Evolutionary conservation across 2,113 vertebrate genomes (phyloP).

Genomic region (Microcebus griseorufus): DNA sequence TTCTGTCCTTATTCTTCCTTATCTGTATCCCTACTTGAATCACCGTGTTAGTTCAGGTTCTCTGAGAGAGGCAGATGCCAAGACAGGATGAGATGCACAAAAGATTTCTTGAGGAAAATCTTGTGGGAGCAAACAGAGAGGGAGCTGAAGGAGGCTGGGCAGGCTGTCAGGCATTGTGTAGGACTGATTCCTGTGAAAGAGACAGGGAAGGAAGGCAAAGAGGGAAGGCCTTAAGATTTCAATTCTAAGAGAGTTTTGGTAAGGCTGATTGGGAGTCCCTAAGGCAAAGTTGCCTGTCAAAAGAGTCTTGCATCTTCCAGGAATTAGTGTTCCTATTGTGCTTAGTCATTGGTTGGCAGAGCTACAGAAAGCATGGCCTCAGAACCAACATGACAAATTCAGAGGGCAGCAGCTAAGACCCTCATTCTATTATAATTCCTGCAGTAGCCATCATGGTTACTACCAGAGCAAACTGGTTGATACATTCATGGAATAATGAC

Average conservation of each 20-base stretch:
- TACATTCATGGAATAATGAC: background rate
- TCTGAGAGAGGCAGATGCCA: background rate
- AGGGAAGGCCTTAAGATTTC: background rate
- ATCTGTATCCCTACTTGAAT: background rate
- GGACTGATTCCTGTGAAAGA: background rate
- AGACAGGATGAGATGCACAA: background rate
- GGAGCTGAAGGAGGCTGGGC: background rate
- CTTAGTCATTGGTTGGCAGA: background rate
- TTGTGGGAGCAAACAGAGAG: background rate
- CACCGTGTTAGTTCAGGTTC: background rate
- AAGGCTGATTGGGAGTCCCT: background rate
- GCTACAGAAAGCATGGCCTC: background rate
- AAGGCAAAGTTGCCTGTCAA: background rate
- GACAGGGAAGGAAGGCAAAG: background rate
- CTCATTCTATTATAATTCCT: background rate
- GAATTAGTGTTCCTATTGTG: background rate
- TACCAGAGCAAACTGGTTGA: background rate
- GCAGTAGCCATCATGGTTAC: background rate
- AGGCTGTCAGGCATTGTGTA: background rate
- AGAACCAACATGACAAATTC: constrained; percentile 7
- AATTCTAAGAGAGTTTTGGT: background rate
- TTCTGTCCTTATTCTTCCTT: too few relatives aligned
- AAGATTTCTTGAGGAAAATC: background rate
- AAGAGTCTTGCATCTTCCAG: background rate
- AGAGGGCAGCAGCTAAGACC: background rate